A percentile compares a stretch with the other conserved stretches of the same genome.
phyloP scores from a whole-genome alignment of 2,797 vertebrate species.

The Caiman crocodilus region DNA sequence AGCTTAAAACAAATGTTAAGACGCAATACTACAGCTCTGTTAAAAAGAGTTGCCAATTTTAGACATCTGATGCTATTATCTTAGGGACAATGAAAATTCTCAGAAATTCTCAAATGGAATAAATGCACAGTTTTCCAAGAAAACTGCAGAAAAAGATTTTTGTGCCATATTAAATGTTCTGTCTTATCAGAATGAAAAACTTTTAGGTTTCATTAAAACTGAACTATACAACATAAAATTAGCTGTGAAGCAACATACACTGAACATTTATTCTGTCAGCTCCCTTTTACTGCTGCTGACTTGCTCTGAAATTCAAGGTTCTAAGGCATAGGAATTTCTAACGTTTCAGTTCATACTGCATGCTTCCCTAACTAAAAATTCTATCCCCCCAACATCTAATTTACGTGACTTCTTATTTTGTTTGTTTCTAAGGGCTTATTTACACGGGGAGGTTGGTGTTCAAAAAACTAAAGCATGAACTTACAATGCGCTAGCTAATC shows the following conservation, averaged over 20 bases:
- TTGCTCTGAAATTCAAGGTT: background rate
- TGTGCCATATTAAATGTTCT: too few species aligned
- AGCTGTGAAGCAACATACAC: background rate
- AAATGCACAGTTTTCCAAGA: constrained; percentile 1
- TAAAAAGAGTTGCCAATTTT: background rate
- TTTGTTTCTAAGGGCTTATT: background rate
- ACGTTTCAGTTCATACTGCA: background rate
- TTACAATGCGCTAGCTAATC: too few species aligned
- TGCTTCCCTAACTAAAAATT: background rate
- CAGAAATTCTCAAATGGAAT: background rate
- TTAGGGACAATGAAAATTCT: constrained; percentile 29
- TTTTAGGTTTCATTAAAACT: background rate
- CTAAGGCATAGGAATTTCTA: background rate
- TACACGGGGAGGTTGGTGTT: too few species aligned
- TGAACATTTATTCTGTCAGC: background rate
- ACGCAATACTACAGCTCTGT: background rate
- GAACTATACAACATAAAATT: background rate
- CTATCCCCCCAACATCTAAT: background rate
- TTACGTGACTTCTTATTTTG: background rate
- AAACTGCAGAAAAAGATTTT: background rate
- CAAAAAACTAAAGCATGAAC: too few species aligned
- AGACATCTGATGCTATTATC: background rate
- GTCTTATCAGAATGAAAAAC: background rate
- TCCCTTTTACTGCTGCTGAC: background rate
- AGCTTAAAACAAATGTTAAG: background rate